A percentile compares a stretch with the other conserved stretches of the same genome.
These are phyloP conservation scores for Ennomos erosarius DNA, from an alignment of 2,888 invertebrate species.

Conservation along the genomic window DNA sequence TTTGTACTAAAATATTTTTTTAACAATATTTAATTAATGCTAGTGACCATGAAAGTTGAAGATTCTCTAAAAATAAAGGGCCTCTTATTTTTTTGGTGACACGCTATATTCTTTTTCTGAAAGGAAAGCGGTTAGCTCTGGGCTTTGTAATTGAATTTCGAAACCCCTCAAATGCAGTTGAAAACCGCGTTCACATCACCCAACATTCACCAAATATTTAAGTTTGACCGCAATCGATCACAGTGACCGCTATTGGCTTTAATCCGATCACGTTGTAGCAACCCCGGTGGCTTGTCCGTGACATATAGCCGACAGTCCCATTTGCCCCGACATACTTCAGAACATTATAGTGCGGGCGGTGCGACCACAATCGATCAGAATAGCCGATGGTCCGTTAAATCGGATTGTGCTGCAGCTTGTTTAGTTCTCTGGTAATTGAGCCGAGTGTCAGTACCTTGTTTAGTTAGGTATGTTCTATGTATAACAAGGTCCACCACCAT, in stretches of 20 bases:
- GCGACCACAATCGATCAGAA: constrained; percentile 14
- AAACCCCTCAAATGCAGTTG: no score
- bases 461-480: constrained; percentile 1
- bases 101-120: no score
- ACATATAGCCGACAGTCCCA: constrained; percentile 7
- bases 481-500: no score
- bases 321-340: constrained; percentile 13
- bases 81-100: no score
- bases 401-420: constrained; percentile 19
- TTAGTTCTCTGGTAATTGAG: no score
- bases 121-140: no score
- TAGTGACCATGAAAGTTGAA: no score
- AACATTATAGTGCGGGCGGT: constrained; percentile 1
- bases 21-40: no score
- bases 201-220: constrained; percentile 7
- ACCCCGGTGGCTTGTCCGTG: constrained; percentile 1
- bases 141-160: no score
- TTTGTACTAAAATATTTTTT: no score
- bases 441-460: constrained; percentile 3
- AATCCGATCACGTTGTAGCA: constrained; percentile 1
- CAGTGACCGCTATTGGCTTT: background rate
- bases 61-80: no score
- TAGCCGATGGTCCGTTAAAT: constrained; percentile 25
- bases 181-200: no score
- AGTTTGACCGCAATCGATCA: constrained; percentile 16